Evolutionary conservation across 2,888 invertebrate species (phyloP).

Genomic region (Drosophila algonquin): DNA sequence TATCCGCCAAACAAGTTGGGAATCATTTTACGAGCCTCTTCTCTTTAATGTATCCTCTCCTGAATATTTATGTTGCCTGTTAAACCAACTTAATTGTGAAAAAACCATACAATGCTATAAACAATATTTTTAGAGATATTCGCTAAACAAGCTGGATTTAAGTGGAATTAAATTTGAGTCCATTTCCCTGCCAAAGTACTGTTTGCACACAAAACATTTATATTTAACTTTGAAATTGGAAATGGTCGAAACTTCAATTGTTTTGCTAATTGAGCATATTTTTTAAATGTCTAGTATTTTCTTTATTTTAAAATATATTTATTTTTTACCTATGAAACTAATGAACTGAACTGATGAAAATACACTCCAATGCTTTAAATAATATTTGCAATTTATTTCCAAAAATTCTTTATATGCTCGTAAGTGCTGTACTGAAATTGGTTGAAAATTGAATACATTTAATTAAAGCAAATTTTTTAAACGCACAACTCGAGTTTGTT

Average conservation of each 20-base stretch:
- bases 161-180: no score
- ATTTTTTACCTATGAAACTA: no score
- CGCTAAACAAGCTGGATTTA: no score
- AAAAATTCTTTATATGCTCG: background rate
- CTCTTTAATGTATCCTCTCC: no score
- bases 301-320: background rate
- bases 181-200: no score
- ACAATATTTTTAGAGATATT: no score
- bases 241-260: background rate
- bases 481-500: conserved; percentile 1
- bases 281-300: background rate
- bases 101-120: no score
- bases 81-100: no score
- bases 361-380: background rate
- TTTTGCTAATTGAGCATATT: background rate
- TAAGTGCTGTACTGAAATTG: background rate
- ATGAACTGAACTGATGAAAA: background rate
- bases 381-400: conserved; percentile 2
- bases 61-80: no score
- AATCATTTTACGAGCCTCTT: no score
- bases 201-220: background rate
- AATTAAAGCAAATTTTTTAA: conserved; percentile 1
- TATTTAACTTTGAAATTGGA: background rate
- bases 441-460: background rate
- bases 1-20: no score